These are phyloP conservation scores for Protophormia terraenovae DNA, from an alignment of 2,888 invertebrate genomes.

Conservation along the genomic window DNA sequence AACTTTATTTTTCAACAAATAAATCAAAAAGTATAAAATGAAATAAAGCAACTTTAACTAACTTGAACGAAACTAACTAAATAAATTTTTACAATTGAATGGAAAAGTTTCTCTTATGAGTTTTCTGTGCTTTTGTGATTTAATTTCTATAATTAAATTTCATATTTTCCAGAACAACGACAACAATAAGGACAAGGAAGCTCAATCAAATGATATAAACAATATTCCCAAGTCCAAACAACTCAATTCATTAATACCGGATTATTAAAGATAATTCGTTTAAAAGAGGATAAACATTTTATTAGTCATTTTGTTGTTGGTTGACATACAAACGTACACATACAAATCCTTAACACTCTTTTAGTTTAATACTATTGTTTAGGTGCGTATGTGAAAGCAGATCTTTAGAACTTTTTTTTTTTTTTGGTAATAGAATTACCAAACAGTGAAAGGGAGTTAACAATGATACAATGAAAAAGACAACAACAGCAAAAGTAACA, in stretches of 20 bases:
- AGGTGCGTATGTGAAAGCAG: background rate
- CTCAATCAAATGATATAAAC: background rate
- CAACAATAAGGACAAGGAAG: background rate
- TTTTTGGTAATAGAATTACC: background rate
- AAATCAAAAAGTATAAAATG: constrained; percentile 26
- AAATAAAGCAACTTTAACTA: constrained; percentile 28
- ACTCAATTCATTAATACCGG: constrained; percentile 16
- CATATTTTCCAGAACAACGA: background rate
- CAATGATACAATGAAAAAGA: constrained; percentile 12
- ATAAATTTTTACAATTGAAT: constrained; percentile 39
- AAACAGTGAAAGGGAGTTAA: constrained; percentile 56
- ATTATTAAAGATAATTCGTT: constrained; percentile 26
- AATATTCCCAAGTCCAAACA: background rate
- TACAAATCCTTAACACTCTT: constrained; percentile 10
- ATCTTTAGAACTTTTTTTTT: background rate
- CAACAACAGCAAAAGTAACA: background rate
- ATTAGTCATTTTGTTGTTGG: background rate
- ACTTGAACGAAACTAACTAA: constrained; percentile 15
- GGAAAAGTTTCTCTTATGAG: constrained; percentile 21
- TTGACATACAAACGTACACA: background rate
- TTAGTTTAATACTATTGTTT: background rate
- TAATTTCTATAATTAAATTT: constrained; percentile 47
- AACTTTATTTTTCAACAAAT: constrained; percentile 22
- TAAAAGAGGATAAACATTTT: background rate
- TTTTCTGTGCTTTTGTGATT: background rate